Evolutionary conservation across 2,888 invertebrate genomes (phyloP).

Genomic region (Escarpia spicata): DNA sequence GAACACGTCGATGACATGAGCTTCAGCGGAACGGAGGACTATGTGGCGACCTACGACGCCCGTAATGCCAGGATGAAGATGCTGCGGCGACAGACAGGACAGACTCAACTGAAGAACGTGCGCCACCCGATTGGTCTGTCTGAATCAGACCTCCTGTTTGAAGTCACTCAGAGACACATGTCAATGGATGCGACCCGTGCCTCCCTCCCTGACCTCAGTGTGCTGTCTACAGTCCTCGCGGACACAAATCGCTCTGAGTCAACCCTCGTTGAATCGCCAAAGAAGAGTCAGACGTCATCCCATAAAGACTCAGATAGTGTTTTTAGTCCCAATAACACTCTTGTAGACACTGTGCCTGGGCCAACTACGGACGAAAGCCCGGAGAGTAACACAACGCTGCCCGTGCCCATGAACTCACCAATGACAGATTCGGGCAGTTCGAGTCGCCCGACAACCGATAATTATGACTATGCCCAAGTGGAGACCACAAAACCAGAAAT

Average conservation of each 20-base stretch:
- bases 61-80: conserved; percentile 34
- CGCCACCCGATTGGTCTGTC: conserved; percentile 37
- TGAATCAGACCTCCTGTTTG: conserved; percentile 37
- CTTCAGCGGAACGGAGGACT: conserved; percentile 31
- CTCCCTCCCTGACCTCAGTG: conserved; percentile 39
- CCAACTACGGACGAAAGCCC: conserved; percentile 36
- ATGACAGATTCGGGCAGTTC: conserved; percentile 40
- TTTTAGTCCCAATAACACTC: background rate
- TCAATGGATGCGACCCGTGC: conserved; percentile 38
- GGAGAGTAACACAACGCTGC: conserved; percentile 30
- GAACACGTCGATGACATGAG: conserved; percentile 38
- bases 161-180: conserved; percentile 35
- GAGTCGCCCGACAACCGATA: conserved; percentile 40
- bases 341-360: background rate
- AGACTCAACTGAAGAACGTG: conserved; percentile 26
- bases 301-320: conserved; percentile 19
- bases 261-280: conserved; percentile 20
- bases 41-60: conserved; percentile 37
- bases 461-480: conserved; percentile 39
- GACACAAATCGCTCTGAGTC: conserved; percentile 24
- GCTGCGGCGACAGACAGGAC: conserved; percentile 40
- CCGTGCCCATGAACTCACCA: conserved; percentile 42
- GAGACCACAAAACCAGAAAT: background rate
- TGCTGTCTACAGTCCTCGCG: conserved; percentile 29
- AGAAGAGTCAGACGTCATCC: background rate